Evolutionary conservation across 2,797 vertebrate species (phyloP), one percentile per base, ranked within the genome.

Genomic region (Microctenopoma steveboyesi): DNA sequence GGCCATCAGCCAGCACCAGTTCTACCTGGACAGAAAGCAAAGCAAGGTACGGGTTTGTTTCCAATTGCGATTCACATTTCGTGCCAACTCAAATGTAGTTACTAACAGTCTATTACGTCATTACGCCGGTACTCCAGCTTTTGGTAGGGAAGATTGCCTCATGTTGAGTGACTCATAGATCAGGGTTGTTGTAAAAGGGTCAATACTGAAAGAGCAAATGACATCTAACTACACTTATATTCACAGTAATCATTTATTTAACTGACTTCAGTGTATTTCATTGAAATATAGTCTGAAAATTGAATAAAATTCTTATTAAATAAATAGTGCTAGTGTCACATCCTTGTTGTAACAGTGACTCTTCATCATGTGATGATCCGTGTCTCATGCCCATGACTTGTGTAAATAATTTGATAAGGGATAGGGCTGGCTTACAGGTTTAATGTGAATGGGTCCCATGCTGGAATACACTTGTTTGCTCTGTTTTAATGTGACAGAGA

Each of bases 1-100:
- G 97, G 97, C 98, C 79, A 98, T 99, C 84, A 98, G 98, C 93
- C 97, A 99, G 78, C 97, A 99, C 90, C 98, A 99, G 87, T 99
- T 99, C 85, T 99, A 99, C 93, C 92, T 99, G 94, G 97, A 99
- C 88, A 95, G 95, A 81, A 99, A 97, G 75, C 96, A 98, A 91
- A 98, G 95, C 92, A 98, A 98, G 95, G 98, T 99, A 89, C 96
- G 97, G 86, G 15, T 64, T 28, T 66, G 13, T 56, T 54, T 54
- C 62, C 37, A 42, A 18, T 58, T 10, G 7, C 25, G 49, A 1
- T 63, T 57, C 8, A 47, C n/a, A 14, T 52, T 47, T 30, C 47
- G 42, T 64, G 13, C 39, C 28, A n/a, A 18, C 1, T 43, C 5
- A 42, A 14, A 39, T 61, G 4, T 22, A 53, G 28, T 54, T 14